A percentile compares a stretch with the other conserved stretches of the same genome.
These are phyloP conservation scores for Meteorus cinctellus DNA, from an alignment of 2,888 invertebrate species.

Conservation along the genomic window DNA sequence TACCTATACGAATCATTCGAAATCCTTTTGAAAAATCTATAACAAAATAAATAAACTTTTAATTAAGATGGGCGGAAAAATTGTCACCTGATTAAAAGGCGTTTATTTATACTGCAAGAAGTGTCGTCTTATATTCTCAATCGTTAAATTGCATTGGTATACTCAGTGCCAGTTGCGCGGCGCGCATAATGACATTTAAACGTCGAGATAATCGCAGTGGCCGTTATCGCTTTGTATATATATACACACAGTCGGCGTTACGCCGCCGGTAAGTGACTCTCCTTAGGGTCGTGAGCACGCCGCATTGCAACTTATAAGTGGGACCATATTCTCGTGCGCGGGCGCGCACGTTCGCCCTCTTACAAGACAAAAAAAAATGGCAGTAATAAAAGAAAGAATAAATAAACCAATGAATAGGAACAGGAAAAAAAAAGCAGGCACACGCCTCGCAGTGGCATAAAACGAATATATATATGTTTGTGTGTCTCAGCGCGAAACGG, in stretches of 20 bases:
- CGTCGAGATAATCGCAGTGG: conserved; percentile 18
- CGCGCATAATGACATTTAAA: conserved; percentile 36
- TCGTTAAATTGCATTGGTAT: not conserved
- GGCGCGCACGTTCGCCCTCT: conserved; percentile 41
- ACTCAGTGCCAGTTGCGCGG: not conserved
- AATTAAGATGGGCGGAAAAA: not conserved
- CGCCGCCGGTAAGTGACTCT: conserved; percentile 29
- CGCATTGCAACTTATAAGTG: conserved; percentile 32
- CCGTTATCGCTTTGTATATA: conserved; percentile 21
- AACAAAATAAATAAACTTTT: not conserved
- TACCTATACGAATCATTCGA: too few relatives aligned
- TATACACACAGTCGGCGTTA: not conserved
- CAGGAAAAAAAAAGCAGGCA: conserved; percentile 61
- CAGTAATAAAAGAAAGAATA: conserved; percentile 3
- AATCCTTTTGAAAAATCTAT: too few relatives aligned
- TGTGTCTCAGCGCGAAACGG: conserved; percentile 43
- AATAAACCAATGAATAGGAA: conserved; percentile 10
- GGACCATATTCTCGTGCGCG: conserved; percentile 15
- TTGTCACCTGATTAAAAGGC: not conserved
- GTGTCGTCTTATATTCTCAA: conserved; percentile 8
- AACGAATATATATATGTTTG: conserved; percentile 51
- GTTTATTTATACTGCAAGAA: not conserved
- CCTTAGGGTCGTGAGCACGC: conserved; percentile 31
- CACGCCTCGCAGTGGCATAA: conserved; percentile 70
- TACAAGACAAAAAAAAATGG: conserved; percentile 36